Evolutionary conservation across 2,113 vertebrate genomes (phyloP).

Genomic region (Notothenia rossii): DNA sequence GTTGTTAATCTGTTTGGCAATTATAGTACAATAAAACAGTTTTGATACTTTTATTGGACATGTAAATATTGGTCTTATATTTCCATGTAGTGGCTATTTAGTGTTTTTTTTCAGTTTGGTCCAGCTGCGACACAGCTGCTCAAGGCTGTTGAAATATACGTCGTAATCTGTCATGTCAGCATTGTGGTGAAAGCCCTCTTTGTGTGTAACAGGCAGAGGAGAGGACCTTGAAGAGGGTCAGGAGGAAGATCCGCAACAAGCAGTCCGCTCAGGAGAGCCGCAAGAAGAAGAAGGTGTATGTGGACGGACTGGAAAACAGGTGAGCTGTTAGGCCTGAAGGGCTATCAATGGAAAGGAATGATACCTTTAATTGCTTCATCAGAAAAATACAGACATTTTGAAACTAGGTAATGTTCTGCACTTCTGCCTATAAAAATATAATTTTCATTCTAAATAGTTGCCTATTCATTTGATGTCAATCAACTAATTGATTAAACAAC

Average conservation of each 20-base stretch:
- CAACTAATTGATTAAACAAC: not conserved
- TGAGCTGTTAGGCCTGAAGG: conserved; percentile 51
- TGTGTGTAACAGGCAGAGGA: conserved; percentile 87
- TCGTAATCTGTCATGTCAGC: conserved; percentile 12
- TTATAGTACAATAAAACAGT: not conserved
- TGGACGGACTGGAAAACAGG: conserved; percentile 92
- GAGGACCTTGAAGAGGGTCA: conserved; percentile 87
- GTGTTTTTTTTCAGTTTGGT: not conserved
- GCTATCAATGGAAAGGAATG: not conserved
- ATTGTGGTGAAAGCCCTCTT: conserved; percentile 9
- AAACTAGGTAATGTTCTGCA: not conserved
- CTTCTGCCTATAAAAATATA: not conserved
- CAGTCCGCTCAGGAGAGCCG: conserved; percentile 92
- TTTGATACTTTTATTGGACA: not conserved
- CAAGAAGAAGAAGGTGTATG: conserved; percentile 90
- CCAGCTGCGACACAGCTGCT: not conserved
- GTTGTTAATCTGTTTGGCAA: not conserved
- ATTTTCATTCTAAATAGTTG: not conserved
- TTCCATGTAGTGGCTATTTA: not conserved
- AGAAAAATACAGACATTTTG: not conserved
- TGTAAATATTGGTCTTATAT: not conserved
- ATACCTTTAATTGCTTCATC: too few relatives aligned
- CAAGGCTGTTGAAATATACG: not conserved
- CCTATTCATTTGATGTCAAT: not conserved
- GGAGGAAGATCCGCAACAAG: conserved; percentile 93